Conservation (phyloP, 1,140 invertebrate genomes). For the Drosophila quadrilineata region DNA sequence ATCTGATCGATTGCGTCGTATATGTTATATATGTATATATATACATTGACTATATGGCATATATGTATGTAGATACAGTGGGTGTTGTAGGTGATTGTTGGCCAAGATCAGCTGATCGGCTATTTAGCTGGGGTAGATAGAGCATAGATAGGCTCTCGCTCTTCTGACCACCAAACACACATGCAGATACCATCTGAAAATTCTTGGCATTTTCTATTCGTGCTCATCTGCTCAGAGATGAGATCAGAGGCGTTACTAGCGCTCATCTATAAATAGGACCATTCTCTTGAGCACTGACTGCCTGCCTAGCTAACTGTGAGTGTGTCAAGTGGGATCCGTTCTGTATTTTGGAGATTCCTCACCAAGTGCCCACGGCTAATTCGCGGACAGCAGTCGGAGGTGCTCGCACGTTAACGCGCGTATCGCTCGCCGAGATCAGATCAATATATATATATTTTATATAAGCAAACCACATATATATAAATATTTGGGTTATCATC, state of each 20-base stretch:
- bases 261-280: slow-evolving; percentile 65
- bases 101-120: slow-evolving; percentile 29
- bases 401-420: slow-evolving; percentile 29
- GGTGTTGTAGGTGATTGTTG: background rate
- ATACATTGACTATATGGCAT: slow-evolving; percentile 4
- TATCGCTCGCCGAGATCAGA: slow-evolving; percentile 43
- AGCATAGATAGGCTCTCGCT: too few relatives aligned
- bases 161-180: slow-evolving; percentile 34
- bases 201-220: slow-evolving; percentile 31
- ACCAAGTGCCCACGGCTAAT: slow-evolving; percentile 58
- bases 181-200: slow-evolving; percentile 23
- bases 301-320: slow-evolving; percentile 6
- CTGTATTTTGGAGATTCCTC: slow-evolving; percentile 74
- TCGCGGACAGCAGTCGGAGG: slow-evolving; percentile 55
- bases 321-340: slow-evolving; percentile 31
- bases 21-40: slow-evolving; percentile 8
- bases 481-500: slow-evolving; percentile 2
- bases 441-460: slow-evolving; percentile 49
- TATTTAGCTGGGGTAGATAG: slow-evolving; percentile 24
- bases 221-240: slow-evolving; percentile 17
- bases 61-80: background rate
- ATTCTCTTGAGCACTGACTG: slow-evolving; percentile 54
- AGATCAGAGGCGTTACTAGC: slow-evolving; percentile 64
- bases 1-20: slow-evolving; percentile 36
- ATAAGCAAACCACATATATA: slow-evolving; percentile 46